phyloP scores from a whole-genome alignment of 2,113 vertebrate genomes.

The Ardeotis arabs region DNA sequence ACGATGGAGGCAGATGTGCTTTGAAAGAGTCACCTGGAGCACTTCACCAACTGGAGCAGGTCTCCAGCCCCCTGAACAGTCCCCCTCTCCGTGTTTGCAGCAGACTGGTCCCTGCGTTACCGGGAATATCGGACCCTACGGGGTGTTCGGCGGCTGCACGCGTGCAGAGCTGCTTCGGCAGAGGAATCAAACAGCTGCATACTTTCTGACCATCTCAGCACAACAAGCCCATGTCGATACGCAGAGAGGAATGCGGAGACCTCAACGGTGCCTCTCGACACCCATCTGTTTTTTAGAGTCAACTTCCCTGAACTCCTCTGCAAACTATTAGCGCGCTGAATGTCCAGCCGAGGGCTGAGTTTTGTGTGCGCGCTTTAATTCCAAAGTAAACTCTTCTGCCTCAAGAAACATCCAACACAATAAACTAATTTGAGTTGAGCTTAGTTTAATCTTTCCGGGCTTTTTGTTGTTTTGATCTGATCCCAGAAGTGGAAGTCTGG shows the following conservation, averaged over 20 bases:
- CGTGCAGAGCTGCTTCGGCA: not conserved
- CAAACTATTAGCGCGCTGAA: constrained; percentile 48
- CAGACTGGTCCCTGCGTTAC: accelerated
- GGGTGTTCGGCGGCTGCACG: not conserved
- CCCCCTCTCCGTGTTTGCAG: not conserved
- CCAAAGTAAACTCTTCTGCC: constrained; percentile 72
- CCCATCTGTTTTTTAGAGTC: constrained; percentile 68
- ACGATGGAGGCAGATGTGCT: accelerated
- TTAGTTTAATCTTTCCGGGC: constrained; percentile 65
- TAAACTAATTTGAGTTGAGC: constrained; percentile 71
- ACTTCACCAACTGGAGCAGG: no score
- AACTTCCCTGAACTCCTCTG: constrained; percentile 64
- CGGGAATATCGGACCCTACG: accelerated
- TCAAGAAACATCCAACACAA: constrained; percentile 66
- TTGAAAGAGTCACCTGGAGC: not conserved
- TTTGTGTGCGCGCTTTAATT: constrained; percentile 51
- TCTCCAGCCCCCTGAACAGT: not conserved
- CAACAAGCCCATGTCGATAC: not conserved
- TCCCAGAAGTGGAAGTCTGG: constrained; percentile 71
- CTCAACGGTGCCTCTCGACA: constrained; percentile 64
- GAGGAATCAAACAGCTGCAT: constrained; percentile 41
- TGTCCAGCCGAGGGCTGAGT: constrained; percentile 22
- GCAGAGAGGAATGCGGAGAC: constrained; percentile 26
- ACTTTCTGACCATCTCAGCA: constrained; percentile 55
- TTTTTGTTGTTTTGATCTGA: constrained; percentile 68